These are phyloP conservation scores for Scaptomyza tumidula DNA, from an alignment of 2,888 invertebrate species.

Conservation along the genomic window DNA sequence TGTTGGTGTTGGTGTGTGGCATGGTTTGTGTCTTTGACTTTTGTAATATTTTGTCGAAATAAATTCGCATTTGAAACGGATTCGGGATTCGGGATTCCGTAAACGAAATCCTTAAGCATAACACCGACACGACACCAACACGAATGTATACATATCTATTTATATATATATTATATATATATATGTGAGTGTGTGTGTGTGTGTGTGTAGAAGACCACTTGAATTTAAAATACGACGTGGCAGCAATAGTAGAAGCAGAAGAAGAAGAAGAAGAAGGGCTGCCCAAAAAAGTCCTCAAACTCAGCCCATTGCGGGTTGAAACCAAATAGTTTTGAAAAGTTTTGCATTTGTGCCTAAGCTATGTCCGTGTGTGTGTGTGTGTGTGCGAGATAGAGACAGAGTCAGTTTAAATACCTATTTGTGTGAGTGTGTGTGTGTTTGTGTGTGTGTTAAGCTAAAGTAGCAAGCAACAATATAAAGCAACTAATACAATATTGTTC, in stretches of 20 bases:
- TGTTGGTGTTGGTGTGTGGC: constrained; percentile 10
- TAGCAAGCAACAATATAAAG: constrained; percentile 55
- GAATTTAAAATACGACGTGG: constrained; percentile 81
- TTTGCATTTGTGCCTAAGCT: constrained; percentile 70
- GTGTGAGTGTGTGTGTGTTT: constrained; percentile 45
- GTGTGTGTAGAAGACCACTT: constrained; percentile 71
- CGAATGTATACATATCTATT: constrained; percentile 29
- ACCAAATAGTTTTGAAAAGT: constrained; percentile 78
- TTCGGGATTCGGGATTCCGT: constrained; percentile 76
- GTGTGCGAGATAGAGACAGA: constrained; percentile 15
- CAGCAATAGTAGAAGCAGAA: constrained; percentile 54
- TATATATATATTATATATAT: constrained; percentile 13
- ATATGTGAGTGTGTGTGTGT: constrained; percentile 39
- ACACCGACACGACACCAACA: constrained; percentile 54
- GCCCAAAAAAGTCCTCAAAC: constrained; percentile 24
- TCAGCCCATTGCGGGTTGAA: constrained; percentile 42
- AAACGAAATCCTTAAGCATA: constrained; percentile 82
- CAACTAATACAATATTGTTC: constrained; percentile 69
- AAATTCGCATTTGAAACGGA: constrained; percentile 84
- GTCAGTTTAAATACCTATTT: constrained; percentile 24
- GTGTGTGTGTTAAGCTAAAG: constrained; percentile 74
- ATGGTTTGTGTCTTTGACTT: constrained; percentile 80
- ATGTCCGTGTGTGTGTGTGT: constrained; percentile 54
- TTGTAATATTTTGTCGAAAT: constrained; percentile 83
- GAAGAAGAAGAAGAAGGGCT: constrained; percentile 62